Base-by-base conservation (phyloP, 2,113 vertebrate genomes). In the Charadrius vociferus region DNA sequence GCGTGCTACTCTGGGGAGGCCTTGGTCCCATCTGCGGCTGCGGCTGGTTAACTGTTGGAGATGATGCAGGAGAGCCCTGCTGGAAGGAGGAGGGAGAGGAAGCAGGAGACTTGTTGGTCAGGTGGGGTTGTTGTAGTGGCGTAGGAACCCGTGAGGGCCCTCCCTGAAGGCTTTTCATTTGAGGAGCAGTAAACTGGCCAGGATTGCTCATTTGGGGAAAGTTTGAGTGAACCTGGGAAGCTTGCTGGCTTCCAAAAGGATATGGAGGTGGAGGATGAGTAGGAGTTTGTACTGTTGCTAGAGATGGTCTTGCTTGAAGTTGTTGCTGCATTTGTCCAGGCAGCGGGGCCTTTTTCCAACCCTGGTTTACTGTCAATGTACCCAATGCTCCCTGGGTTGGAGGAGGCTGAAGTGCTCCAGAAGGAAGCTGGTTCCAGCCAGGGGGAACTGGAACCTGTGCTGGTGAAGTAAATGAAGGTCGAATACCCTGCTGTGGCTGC, bases 61-160 rank as follows among this genome's bases (percentile, higher is more conserved):
- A 99, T 63, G 99, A 99, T 63, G 99, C 99, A 94, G 99, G 99
- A 93, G 99, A 99, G 91, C 99, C 98, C 97, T 99, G 99, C 98
- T 99, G 99, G 97, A 99, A 99, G 95, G 99, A 99, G 96, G 99
- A 99, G n/a, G 99, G 99, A 70, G 99, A 99, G 36, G 99, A 99
- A 77, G 99, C 99, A 95, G 99, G 99, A 95, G 99, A 99, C 97
- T 99, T 99, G 97, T 98, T 99, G 94, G 99, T 98, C 61, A 99
- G 99, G 97, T 99, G 99, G 93, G 99, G 98, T 91, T 99, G 99
- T 3, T 99, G 99, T 86, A 99, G 98, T 88, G 99, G 99, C 3
- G 99, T 99, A 36, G 99, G 98, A 97, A 99, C 99, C 92, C 99
- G 98, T 16, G 98, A 98, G 90, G 99, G 98, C 53, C 98, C 99